Evolutionary conservation across 2,797 vertebrate genomes (phyloP).

Genomic region (Sylvia borin): DNA sequence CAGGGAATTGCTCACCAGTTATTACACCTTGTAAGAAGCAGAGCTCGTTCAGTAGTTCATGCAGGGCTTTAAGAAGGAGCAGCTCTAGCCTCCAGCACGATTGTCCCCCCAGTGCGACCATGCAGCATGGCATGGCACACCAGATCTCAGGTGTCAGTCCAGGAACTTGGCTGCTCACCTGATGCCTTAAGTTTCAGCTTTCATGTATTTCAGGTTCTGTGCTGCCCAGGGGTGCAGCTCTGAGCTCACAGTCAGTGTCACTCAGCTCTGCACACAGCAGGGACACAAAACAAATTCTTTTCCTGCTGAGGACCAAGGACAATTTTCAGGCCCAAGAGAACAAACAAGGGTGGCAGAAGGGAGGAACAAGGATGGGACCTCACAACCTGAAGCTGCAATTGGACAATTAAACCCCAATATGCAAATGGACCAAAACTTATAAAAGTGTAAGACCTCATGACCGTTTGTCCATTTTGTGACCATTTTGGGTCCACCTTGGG

Average conservation of each 20-base stretch:
- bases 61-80: not conserved
- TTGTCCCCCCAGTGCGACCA: accelerated
- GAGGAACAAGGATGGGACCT: not conserved
- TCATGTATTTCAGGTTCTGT: not conserved
- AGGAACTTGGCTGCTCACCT: not conserved
- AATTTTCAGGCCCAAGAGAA: not conserved
- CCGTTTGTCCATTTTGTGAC: not conserved
- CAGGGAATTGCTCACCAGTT: not conserved
- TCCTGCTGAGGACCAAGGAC: not conserved
- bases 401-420: not conserved
- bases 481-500: not conserved
- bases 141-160: not conserved
- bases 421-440: not conserved
- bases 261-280: not conserved
- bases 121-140: not conserved
- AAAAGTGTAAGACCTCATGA: not conserved
- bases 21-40: not conserved
- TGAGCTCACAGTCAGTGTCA: too few species aligned
- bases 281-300: not conserved
- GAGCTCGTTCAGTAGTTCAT: not conserved
- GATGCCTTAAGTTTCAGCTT: not conserved
- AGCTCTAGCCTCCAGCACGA: not conserved
- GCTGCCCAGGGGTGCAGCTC: not conserved
- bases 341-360: not conserved
- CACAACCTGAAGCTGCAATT: not conserved